These are phyloP conservation scores for Melanerpes aurifrons DNA, from an alignment of 2,113 vertebrate species.

Conservation along the genomic window DNA sequence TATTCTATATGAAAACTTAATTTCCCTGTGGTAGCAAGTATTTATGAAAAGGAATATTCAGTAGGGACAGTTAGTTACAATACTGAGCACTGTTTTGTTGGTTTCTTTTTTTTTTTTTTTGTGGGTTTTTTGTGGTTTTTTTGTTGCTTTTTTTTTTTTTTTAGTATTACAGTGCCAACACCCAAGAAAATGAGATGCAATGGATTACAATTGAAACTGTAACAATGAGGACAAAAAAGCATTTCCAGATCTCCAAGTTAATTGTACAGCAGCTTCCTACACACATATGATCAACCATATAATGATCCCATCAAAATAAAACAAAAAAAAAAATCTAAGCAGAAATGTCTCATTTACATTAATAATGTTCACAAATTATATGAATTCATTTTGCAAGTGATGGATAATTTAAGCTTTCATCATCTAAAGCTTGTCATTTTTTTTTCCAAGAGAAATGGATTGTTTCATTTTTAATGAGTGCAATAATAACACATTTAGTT, in stretches of 20 bases:
- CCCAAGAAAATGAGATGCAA: constrained; percentile 90
- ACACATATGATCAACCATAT: constrained; percentile 90
- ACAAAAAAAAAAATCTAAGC: constrained; percentile 85
- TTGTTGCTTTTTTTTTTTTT: constrained; percentile 69
- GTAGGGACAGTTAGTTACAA: constrained; percentile 89
- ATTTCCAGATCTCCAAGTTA: constrained; percentile 91
- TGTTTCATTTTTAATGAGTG: constrained; percentile 96
- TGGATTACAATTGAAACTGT: constrained; percentile 89
- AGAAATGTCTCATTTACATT: constrained; percentile 92
- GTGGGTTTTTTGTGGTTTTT: constrained; percentile 62
- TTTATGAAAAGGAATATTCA: constrained; percentile 90
- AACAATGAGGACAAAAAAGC: constrained; percentile 87
- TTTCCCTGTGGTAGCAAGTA: constrained; percentile 89
- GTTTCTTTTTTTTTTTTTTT: neutral
- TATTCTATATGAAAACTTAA: constrained; percentile 89
- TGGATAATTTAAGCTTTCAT: constrained; percentile 97
- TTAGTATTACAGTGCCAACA: constrained; percentile 88
- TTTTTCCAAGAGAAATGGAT: constrained; percentile 89
- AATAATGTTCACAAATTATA: constrained; percentile 90
- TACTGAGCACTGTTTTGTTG: constrained; percentile 80
- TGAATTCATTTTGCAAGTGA: constrained; percentile 90
- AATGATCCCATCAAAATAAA: constrained; percentile 89
- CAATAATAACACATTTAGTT: constrained; percentile 91
- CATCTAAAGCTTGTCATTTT: constrained; percentile 91
- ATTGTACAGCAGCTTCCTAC: constrained; percentile 94